Base-by-base conservation (phyloP, 2,888 invertebrate species). In the Megalurothrips usitatus region DNA sequence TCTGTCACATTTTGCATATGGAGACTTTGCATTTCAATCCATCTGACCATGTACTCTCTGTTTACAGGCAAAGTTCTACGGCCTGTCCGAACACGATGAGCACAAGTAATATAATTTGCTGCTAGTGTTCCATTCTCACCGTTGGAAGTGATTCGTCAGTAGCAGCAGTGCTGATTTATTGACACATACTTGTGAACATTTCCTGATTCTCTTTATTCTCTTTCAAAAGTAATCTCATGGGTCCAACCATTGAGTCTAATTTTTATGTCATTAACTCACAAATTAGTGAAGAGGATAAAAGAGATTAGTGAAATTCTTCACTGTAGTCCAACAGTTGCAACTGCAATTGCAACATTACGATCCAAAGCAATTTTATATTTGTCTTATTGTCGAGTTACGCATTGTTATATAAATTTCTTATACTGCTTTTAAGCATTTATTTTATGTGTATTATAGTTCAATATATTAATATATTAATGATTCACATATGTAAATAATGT, bases 391-490 rank as follows among this genome's bases (percentile, higher is more conserved):
- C 68, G 12, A 23, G 68, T 75, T 75, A 75, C 26, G 68, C 12
- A 23, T 75, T 17, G 58, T 58, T 43, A 43, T 43, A 43, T 43
- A 43, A 43, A 43, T 75, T 75, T 75, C 68, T 26, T 23, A 75
- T 26, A 75, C 68, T 26, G 12, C 68, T 75, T 26, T 23, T 26
- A 75, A 75, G 68, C 68, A 75, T 75, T 75, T 75, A 75, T 75
- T 75, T 58, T 58, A 58, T 58, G 17, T 58, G 68, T 75, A 75
- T 8, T 26, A 75, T 75, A 75, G 26, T 75, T 4, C 26, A 26
- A 75, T 23, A 75, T 75, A 75, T 75, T 75, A 75, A 75, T 75
- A 75, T 75, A 75, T 75, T 68, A 23, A 23, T 75, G 68, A 75
- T 75, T 26, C 68, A 75, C 68, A 26, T 26, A 23, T 75, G 68